phyloP scores from a whole-genome alignment of 2,113 vertebrate genomes.

The Tetrax tetrax region DNA sequence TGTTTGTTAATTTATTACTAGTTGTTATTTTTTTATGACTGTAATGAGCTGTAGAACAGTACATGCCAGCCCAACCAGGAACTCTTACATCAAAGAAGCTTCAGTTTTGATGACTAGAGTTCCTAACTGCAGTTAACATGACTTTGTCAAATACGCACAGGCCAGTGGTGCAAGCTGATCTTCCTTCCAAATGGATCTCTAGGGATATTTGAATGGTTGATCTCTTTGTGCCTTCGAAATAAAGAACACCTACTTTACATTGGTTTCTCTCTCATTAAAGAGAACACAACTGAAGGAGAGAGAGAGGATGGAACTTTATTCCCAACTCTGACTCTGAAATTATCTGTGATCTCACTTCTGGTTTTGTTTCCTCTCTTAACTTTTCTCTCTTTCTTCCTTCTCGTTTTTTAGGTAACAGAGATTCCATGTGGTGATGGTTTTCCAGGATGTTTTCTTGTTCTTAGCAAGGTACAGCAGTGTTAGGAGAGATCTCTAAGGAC shows the following conservation, averaged over 20 bases:
- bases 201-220: neutral
- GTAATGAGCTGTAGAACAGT: neutral
- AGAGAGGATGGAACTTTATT: neutral
- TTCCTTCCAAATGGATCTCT: neutral
- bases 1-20: neutral
- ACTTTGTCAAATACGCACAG: neutral
- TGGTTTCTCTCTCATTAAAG: neutral
- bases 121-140: neutral
- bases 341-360: neutral
- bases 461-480: neutral
- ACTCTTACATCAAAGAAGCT: neutral
- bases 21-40: neutral
- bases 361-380: neutral
- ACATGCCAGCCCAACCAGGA: neutral
- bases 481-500: neutral
- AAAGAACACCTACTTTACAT: neutral
- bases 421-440: neutral
- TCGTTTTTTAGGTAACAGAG: neutral
- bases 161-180: neutral
- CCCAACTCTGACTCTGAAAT: neutral
- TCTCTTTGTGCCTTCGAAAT: neutral
- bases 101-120: neutral
- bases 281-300: neutral
- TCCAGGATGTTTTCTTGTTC: neutral
- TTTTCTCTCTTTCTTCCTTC: neutral